These are phyloP conservation scores for Callospermophilus lateralis DNA, from an alignment of 2,113 vertebrate species.

Conservation along the genomic window DNA sequence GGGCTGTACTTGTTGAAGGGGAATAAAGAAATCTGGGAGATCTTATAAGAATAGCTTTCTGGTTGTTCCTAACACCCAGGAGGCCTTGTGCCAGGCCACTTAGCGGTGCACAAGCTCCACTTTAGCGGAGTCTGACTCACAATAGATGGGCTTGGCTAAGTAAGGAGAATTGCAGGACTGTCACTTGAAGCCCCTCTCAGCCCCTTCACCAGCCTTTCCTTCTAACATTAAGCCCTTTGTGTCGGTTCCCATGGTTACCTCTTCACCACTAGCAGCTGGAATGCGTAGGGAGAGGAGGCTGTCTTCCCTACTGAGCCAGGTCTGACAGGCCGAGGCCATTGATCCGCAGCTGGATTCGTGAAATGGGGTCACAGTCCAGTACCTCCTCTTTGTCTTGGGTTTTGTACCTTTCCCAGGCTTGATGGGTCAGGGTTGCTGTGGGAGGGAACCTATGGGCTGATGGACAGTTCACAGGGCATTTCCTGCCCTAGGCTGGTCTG, in stretches of 20 bases:
- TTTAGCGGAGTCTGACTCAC: not conserved
- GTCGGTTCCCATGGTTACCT: slow-evolving; percentile 58
- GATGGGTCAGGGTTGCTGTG: not conserved
- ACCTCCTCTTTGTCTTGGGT: slow-evolving; percentile 59
- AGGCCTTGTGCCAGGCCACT: not conserved
- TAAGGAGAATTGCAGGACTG: not conserved
- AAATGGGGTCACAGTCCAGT: slow-evolving; percentile 47
- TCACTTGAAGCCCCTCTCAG: slow-evolving; percentile 27
- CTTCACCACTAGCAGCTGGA: slow-evolving; percentile 47
- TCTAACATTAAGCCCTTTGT: slow-evolving; percentile 76
- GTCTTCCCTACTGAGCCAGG: slow-evolving; percentile 59
- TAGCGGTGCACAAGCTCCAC: not conserved
- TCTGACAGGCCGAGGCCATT: not conserved
- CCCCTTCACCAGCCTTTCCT: slow-evolving; percentile 22
- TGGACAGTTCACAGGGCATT: not conserved
- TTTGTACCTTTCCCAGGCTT: slow-evolving; percentile 45
- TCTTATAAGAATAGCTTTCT: not conserved
- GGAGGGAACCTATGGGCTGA: not conserved
- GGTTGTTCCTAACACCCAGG: not conserved
- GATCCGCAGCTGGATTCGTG: not conserved
- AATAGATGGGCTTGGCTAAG: not conserved
- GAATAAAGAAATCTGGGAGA: not conserved
- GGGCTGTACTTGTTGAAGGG: not conserved
- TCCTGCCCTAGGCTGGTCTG: not conserved
- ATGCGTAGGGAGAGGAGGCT: slow-evolving; percentile 13